Evolutionary conservation across 2,888 invertebrate species (phyloP).

Genomic region (Pachydiplax longipennis): DNA sequence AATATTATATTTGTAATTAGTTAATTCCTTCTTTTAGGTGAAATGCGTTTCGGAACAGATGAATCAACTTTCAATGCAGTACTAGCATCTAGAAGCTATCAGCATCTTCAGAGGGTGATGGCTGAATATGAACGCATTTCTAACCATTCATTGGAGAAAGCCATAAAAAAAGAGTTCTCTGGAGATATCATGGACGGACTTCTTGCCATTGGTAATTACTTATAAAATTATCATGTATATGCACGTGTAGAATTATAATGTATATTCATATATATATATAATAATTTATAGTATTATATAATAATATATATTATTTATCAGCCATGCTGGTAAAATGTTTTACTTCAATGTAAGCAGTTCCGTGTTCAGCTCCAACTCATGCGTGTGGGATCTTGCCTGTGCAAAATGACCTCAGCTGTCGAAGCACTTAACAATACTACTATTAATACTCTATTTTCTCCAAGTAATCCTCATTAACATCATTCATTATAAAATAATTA

Average conservation of each 20-base stretch:
- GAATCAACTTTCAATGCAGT: slow-evolving; percentile 61
- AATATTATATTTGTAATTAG: background rate
- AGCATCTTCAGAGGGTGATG: slow-evolving; percentile 60
- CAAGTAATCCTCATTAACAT: background rate
- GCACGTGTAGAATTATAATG: background rate
- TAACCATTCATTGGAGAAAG: slow-evolving; percentile 58
- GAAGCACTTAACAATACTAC: too few relatives aligned
- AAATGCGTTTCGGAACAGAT: slow-evolving; percentile 61
- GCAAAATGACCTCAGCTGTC: too few relatives aligned
- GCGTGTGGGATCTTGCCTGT: too few relatives aligned
- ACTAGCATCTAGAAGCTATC: slow-evolving; percentile 61
- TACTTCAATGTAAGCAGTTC: too few relatives aligned
- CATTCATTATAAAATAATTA: background rate
- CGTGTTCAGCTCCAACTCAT: too few relatives aligned
- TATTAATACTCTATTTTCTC: too few relatives aligned
- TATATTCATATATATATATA: background rate
- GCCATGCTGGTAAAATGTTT: too few relatives aligned
- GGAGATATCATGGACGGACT: slow-evolving; percentile 60
- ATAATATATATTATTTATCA: too few relatives aligned
- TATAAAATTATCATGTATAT: too few relatives aligned
- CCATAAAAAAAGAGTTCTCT: slow-evolving; percentile 59
- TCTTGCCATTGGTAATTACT: slow-evolving; percentile 61
- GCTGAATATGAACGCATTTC: slow-evolving; percentile 61
- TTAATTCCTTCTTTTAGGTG: slow-evolving; percentile 53
- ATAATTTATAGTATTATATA: background rate